These are phyloP conservation scores for Drosophila kepulauana DNA, from an alignment of 1,140 invertebrate genomes.

Conservation along the genomic window DNA sequence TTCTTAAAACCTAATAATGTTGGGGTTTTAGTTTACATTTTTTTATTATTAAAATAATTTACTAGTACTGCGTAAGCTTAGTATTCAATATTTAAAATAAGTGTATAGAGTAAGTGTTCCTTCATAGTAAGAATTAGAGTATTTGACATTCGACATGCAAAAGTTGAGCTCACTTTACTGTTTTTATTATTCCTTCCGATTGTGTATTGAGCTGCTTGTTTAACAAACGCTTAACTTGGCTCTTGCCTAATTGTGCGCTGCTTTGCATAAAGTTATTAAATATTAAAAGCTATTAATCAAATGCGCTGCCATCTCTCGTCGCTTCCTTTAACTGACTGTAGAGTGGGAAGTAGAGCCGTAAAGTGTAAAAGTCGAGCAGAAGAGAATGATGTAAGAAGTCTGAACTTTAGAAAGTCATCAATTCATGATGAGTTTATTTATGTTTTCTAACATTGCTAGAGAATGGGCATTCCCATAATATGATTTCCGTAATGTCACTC, in stretches of 20 bases:
- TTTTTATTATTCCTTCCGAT: neutral
- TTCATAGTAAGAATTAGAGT: neutral
- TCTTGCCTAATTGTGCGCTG: constrained; percentile 18
- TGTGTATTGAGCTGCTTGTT: constrained; percentile 1
- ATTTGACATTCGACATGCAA: neutral
- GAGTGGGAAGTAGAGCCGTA: neutral
- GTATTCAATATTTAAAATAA: too few relatives aligned
- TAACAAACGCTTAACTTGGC: neutral
- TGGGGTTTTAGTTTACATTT: too few relatives aligned
- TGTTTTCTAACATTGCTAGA: neutral
- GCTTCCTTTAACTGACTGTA: neutral
- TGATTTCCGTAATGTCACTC: too few relatives aligned
- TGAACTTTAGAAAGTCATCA: constrained; percentile 14
- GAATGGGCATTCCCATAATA: too few relatives aligned
- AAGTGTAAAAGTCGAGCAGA: neutral
- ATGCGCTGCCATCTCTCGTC: constrained; percentile 17
- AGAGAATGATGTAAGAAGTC: neutral
- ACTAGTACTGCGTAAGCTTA: too few relatives aligned
- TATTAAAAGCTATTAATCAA: constrained; percentile 69
- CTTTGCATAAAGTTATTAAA: constrained; percentile 50
- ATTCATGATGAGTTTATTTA: neutral
- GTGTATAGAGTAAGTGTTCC: too few relatives aligned
- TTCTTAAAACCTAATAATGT: too few relatives aligned
- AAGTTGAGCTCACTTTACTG: neutral
- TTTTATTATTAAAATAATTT: too few relatives aligned